A percentile compares a stretch with the other conserved stretches of the same genome.
phyloP scores from a whole-genome alignment of 2,113 vertebrate species.

The Electrona antarctica region DNA sequence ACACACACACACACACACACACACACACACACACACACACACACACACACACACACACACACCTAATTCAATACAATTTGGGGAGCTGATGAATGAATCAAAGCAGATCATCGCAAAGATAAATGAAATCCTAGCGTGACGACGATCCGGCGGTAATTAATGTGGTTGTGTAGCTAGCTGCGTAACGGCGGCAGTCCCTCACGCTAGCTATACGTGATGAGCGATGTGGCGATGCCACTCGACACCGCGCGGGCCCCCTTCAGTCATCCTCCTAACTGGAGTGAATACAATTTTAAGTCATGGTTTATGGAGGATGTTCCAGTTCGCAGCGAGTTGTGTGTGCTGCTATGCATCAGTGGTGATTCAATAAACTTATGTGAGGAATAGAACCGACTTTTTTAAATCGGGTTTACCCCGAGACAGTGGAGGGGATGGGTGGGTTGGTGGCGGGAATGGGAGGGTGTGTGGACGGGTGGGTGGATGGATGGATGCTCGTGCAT shows the following conservation, averaged over 20 bases:
- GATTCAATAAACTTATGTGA: neutral
- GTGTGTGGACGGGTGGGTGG: neutral
- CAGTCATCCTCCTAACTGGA: neutral
- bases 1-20: neutral
- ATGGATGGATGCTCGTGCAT: neutral
- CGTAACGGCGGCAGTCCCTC: neutral
- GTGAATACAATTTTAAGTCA: neutral
- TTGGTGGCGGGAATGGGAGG: neutral
- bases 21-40: too few species aligned
- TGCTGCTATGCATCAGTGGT: neutral
- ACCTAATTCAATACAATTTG: conserved; percentile 10
- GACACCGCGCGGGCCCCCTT: neutral
- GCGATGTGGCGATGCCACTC: neutral
- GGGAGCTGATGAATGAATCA: neutral
- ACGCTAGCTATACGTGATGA: neutral
- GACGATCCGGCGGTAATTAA: too few species aligned
- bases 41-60: neutral
- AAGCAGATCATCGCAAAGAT: neutral
- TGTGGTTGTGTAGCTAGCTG: too few species aligned
- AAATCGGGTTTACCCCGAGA: neutral
- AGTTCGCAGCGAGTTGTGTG: neutral
- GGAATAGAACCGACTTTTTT: neutral
- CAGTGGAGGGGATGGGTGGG: neutral
- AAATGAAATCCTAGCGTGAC: too few species aligned
- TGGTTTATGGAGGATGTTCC: neutral